phyloP scores from a whole-genome alignment of 2,797 vertebrate genomes.

The Characodon lateralis region DNA sequence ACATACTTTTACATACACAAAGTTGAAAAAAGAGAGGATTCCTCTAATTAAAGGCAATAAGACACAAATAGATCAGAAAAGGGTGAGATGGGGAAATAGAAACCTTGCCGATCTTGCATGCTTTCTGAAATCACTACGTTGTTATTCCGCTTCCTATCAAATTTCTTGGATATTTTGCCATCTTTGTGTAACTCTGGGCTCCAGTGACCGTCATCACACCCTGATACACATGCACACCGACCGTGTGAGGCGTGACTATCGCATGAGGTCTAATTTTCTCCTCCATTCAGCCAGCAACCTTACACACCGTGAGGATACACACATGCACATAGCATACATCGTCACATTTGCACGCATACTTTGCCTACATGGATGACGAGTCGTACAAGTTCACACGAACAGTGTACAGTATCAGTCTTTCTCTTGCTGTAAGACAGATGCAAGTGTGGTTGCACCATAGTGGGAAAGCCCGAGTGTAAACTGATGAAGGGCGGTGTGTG shows the following conservation, averaged over 20 bases:
- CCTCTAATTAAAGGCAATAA: background rate
- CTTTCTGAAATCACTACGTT: conserved; percentile 31
- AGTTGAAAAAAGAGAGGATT: background rate
- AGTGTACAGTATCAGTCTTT: conserved; percentile 12
- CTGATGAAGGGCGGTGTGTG: conserved; percentile 60
- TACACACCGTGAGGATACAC: conserved; percentile 48
- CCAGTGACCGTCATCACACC: conserved; percentile 55
- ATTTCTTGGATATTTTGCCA: conserved; percentile 63
- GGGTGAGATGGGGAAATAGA: conserved; percentile 8
- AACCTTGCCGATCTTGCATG: conserved; percentile 40
- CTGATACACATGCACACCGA: conserved; percentile 31
- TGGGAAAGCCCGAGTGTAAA: conserved; percentile 53
- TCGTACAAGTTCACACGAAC: conserved; percentile 6
- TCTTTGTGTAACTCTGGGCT: conserved; percentile 63
- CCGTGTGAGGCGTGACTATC: conserved; percentile 78
- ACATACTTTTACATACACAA: background rate
- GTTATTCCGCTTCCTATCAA: conserved; percentile 44
- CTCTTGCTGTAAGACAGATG: conserved; percentile 53
- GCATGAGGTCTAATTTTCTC: conserved; percentile 85
- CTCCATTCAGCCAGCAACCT: conserved; percentile 80
- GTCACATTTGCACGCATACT: conserved; percentile 47
- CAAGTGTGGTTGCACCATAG: conserved; percentile 61
- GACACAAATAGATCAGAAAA: conserved; percentile 5
- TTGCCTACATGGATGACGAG: conserved; percentile 47
- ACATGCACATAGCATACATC: conserved; percentile 17